Conservation (phyloP, 92 coral and sea anemone species). For the Porites divaricata region DNA sequence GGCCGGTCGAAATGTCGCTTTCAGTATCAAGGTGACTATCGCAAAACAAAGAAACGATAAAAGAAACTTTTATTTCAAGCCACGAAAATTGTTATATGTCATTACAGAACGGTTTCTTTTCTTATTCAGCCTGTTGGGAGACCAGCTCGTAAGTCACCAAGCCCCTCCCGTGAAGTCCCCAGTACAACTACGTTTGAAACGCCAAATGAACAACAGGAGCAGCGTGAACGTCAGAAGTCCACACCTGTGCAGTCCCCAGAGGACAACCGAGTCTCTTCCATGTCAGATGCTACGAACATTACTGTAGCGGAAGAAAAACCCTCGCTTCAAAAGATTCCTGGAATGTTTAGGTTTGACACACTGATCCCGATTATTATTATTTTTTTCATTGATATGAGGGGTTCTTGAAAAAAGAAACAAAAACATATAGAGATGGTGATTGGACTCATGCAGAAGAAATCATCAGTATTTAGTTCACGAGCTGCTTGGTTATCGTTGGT, state of each 20-base stretch:
- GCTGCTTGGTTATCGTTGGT: too few relatives aligned
- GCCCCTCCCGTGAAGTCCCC: conserved; percentile 75
- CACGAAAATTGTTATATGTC: too few relatives aligned
- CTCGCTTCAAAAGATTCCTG: conserved; percentile 42
- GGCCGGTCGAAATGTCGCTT: too few relatives aligned
- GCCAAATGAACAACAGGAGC: conserved; percentile 8
- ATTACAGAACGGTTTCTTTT: neutral
- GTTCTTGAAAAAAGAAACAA: too few relatives aligned
- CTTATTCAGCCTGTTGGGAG: conserved; percentile 34
- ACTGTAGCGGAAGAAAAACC: conserved; percentile 23
- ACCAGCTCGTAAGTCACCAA: conserved; percentile 44
- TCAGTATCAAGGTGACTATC: too few relatives aligned
- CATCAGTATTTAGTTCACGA: too few relatives aligned
- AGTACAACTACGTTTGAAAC: conserved; percentile 78
- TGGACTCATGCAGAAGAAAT: too few relatives aligned
- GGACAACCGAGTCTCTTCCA: conserved; percentile 74
- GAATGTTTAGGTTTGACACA: conserved; percentile 49
- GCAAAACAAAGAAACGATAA: too few relatives aligned
- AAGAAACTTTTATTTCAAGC: too few relatives aligned
- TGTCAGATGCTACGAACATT: conserved; percentile 43
- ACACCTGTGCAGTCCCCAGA: conserved; percentile 65
- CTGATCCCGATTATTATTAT: too few relatives aligned
- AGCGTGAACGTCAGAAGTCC: conserved; percentile 2
- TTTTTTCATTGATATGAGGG: neutral
- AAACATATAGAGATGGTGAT: too few relatives aligned